Evolutionary conservation across 1,140 invertebrate genomes (phyloP).

Genomic region (Holotrichia oblita): DNA sequence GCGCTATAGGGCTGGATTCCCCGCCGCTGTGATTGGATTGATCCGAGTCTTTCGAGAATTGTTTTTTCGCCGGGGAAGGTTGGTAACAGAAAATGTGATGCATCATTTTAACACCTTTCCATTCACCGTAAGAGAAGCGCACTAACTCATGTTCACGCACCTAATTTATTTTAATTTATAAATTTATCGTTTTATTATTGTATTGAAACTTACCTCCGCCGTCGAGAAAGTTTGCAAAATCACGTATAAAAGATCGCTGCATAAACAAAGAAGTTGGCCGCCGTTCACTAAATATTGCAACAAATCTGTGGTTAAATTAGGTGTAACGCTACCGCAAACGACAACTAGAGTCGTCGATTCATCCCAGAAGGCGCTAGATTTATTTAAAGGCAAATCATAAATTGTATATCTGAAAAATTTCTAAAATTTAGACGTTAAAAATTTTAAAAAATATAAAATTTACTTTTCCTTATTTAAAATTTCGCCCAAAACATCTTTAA

Average conservation of each 20-base stretch:
- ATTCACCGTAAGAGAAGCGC: slow-evolving; percentile 82
- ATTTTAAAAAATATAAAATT: slow-evolving; percentile 42
- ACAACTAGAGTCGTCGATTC: slow-evolving; percentile 78
- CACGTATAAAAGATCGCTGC: slow-evolving; percentile 81
- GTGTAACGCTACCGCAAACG: slow-evolving; percentile 77
- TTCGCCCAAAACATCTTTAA: slow-evolving; percentile 72
- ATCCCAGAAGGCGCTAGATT: slow-evolving; percentile 74
- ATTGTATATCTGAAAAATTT: slow-evolving; percentile 76
- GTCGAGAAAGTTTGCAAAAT: slow-evolving; percentile 82
- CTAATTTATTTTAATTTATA: slow-evolving; percentile 54
- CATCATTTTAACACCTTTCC: slow-evolving; percentile 84
- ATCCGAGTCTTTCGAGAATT: slow-evolving; percentile 74
- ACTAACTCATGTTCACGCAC: slow-evolving; percentile 83
- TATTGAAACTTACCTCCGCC: slow-evolving; percentile 69
- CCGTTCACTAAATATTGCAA: slow-evolving; percentile 78
- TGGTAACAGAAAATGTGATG: slow-evolving; percentile 90
- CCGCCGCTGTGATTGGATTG: slow-evolving; percentile 52
- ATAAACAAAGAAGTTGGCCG: slow-evolving; percentile 82
- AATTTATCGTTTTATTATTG: background rate
- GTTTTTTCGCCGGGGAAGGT: slow-evolving; percentile 79
- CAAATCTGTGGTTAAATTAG: slow-evolving; percentile 70
- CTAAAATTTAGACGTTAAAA: slow-evolving; percentile 22
- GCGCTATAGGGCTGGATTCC: slow-evolving; percentile 57
- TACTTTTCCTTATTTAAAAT: slow-evolving; percentile 78
- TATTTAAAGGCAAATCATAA: slow-evolving; percentile 73